Conservation (phyloP, 2,797 vertebrate species). For the Orientallactaga sibirica region DNA sequence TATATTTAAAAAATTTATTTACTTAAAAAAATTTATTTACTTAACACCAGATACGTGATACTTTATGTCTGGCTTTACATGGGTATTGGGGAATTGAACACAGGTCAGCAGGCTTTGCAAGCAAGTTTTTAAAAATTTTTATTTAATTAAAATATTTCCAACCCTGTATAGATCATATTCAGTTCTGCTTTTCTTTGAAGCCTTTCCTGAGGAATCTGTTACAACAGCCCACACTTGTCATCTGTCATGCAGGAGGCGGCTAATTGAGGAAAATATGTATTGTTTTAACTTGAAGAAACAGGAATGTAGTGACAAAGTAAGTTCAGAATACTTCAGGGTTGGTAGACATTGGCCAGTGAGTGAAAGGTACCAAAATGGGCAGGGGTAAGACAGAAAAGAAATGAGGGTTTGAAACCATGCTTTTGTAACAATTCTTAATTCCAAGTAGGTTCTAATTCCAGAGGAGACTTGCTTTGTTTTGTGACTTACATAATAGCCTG, state of each 20-base stretch:
- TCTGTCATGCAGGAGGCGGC: conserved; percentile 81
- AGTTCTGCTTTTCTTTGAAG: conserved; percentile 79
- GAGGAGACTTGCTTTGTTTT: conserved; percentile 61
- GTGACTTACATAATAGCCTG: not conserved
- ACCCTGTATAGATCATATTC: conserved; percentile 65
- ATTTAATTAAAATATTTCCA: conserved; percentile 81
- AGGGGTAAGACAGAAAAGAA: not conserved
- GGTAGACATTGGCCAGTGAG: not conserved
- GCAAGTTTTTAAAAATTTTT: not conserved
- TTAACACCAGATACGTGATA: too few species aligned
- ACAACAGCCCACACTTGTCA: conserved; percentile 78
- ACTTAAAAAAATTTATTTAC: too few species aligned
- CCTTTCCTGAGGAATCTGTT: conserved; percentile 78
- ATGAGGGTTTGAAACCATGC: not conserved
- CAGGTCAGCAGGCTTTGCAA: too few species aligned
- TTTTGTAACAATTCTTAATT: not conserved
- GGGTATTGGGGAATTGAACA: too few species aligned
- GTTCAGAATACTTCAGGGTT: not conserved
- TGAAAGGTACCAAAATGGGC: conserved; percentile 18
- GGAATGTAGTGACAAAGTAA: not conserved
- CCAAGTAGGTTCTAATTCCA: not conserved
- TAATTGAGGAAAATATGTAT: conserved; percentile 80
- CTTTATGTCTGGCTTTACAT: too few species aligned
- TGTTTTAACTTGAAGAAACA: conserved; percentile 76
- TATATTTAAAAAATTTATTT: too few species aligned